These are phyloP conservation scores for Apeltes quadracus DNA, from an alignment of 2,113 vertebrate species.

Conservation along the genomic window DNA sequence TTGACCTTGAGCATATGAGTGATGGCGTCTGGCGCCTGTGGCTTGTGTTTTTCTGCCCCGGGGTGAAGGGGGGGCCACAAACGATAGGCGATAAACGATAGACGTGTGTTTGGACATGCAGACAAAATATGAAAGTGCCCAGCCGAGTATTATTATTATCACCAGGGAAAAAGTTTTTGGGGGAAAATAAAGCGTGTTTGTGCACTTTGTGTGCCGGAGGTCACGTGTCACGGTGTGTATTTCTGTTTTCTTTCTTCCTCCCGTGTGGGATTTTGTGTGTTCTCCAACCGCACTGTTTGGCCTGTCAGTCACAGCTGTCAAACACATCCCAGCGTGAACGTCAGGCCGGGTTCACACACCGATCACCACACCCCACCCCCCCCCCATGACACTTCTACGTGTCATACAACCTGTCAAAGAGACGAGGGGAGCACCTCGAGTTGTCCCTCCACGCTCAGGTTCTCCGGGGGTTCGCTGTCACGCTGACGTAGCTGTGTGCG, in stretches of 20 bases:
- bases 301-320: constrained; percentile 71
- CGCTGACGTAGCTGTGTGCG: neutral
- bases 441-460: neutral
- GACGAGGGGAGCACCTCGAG: neutral
- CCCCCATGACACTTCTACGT: constrained; percentile 19
- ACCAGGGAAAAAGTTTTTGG: too few species aligned
- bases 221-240: constrained; percentile 27
- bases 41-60: constrained; percentile 29
- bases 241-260: neutral
- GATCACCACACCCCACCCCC: constrained; percentile 56
- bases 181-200: too few species aligned
- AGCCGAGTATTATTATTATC: too few species aligned
- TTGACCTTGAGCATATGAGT: constrained; percentile 57
- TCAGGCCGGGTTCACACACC: constrained; percentile 50
- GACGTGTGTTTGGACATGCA: constrained; percentile 8
- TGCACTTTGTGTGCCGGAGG: too few species aligned
- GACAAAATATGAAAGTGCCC: constrained; percentile 32
- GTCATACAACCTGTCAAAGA: constrained; percentile 44
- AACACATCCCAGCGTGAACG: constrained; percentile 36
- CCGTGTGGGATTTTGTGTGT: constrained; percentile 29
- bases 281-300: constrained; percentile 34
- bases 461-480: neutral
- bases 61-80: constrained; percentile 15
- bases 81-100: neutral
- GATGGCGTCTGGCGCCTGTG: constrained; percentile 54